phyloP scores from a whole-genome alignment of 2,797 vertebrate species.

The Argya squamiceps region DNA sequence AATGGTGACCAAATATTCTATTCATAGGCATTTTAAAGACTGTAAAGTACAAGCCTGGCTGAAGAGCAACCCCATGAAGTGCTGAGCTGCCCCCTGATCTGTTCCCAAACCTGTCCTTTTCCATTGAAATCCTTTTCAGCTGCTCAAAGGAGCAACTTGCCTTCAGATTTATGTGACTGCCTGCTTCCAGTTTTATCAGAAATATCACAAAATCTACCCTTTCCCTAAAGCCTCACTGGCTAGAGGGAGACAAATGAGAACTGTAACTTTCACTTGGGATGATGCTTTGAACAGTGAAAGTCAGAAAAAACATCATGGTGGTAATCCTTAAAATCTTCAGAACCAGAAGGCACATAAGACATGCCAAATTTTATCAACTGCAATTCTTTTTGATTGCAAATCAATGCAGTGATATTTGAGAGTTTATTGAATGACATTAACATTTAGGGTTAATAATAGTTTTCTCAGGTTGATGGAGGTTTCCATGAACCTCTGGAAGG shows the following conservation, averaged over 20 bases:
- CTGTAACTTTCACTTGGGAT: background rate
- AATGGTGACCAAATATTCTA: background rate
- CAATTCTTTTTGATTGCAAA: background rate
- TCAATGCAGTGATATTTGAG: background rate
- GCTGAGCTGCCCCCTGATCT: background rate
- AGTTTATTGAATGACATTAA: background rate
- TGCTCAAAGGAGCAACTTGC: background rate
- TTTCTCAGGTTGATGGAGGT: background rate
- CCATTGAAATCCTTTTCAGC: rapidly evolving
- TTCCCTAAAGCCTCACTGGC: background rate
- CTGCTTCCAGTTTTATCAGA: background rate
- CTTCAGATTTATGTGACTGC: background rate
- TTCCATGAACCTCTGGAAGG: background rate
- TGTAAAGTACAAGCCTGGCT: background rate
- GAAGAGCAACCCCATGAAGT: background rate
- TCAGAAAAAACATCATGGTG: background rate
- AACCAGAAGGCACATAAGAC: background rate
- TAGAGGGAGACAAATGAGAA: background rate
- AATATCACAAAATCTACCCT: background rate
- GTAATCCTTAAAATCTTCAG: background rate
- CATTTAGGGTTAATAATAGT: background rate
- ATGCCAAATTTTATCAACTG: background rate
- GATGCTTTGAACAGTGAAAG: background rate
- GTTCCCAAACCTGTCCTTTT: background rate
- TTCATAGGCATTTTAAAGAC: background rate